These are phyloP conservation scores for Hypomecis atomaria DNA, from an alignment of 2,888 invertebrate species.

Conservation along the genomic window DNA sequence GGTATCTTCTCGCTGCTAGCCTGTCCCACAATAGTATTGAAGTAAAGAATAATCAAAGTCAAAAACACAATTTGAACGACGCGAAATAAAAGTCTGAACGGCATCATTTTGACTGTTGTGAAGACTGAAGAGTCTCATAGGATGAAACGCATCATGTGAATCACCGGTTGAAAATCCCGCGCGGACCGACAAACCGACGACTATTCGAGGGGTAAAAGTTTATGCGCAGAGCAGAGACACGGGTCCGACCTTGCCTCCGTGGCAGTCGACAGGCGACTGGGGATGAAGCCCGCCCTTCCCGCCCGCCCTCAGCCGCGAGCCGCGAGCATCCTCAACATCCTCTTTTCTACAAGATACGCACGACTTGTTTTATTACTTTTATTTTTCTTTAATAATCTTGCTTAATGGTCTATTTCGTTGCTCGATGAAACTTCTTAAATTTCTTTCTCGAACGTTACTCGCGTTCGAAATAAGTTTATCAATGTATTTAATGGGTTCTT, in stretches of 20 bases:
- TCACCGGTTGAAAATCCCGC: slow-evolving; percentile 39
- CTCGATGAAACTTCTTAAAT: slow-evolving; percentile 71
- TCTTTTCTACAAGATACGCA: slow-evolving; percentile 69
- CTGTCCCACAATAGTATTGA: slow-evolving; percentile 51
- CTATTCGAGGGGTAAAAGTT: slow-evolving; percentile 42
- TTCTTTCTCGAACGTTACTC: slow-evolving; percentile 59
- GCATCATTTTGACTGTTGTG: slow-evolving; percentile 48
- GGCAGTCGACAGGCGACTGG: slow-evolving; percentile 65
- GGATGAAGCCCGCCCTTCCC: slow-evolving; percentile 58
- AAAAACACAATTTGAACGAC: slow-evolving; percentile 57
- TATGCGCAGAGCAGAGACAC: not conserved
- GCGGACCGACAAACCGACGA: slow-evolving; percentile 32
- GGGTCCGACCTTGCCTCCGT: slow-evolving; percentile 22
- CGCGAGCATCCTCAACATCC: slow-evolving; percentile 54
- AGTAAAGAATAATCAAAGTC: slow-evolving; percentile 56
- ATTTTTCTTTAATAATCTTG: slow-evolving; percentile 81
- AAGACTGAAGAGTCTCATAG: slow-evolving; percentile 5
- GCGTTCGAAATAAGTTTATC: slow-evolving; percentile 55
- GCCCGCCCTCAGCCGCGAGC: slow-evolving; percentile 53
- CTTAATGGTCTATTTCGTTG: slow-evolving; percentile 76
- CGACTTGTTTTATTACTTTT: slow-evolving; percentile 79
- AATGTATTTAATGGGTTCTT: slow-evolving; percentile 26
- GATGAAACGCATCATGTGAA: slow-evolving; percentile 19
- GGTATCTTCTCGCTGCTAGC: slow-evolving; percentile 57
- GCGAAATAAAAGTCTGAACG: slow-evolving; percentile 54